These are phyloP conservation scores for Frieseomelitta varia DNA, from an alignment of 1,140 invertebrate species.

Conservation along the genomic window DNA sequence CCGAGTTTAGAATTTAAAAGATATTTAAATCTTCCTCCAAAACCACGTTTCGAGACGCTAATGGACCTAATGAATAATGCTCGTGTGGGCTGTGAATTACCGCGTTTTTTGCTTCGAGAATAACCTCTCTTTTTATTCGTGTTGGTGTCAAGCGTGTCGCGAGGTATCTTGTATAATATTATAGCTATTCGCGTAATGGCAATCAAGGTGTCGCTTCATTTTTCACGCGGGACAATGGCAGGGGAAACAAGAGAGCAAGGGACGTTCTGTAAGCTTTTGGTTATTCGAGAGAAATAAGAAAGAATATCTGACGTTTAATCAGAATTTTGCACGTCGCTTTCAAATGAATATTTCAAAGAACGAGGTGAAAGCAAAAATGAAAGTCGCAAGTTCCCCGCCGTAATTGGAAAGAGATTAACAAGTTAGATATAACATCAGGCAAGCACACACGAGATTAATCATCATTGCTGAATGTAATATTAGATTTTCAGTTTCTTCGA, in stretches of 20 bases:
- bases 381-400: background rate
- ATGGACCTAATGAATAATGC: slow-evolving; percentile 18
- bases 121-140: background rate
- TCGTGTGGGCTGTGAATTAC: background rate
- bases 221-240: slow-evolving; percentile 31
- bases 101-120: background rate
- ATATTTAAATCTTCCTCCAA: background rate
- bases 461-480: too few relatives aligned
- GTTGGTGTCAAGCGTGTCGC: background rate
- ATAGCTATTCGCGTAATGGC: slow-evolving; percentile 8
- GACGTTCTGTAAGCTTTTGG: background rate
- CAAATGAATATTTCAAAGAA: too few relatives aligned
- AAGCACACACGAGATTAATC: too few relatives aligned
- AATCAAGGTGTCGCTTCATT: slow-evolving; percentile 29
- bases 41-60: background rate
- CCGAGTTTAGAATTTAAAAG: background rate
- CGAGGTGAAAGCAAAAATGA: background rate
- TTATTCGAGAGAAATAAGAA: background rate
- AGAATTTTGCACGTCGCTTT: background rate
- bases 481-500: too few relatives aligned
- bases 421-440: background rate
- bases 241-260: background rate
- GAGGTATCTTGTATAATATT: slow-evolving; percentile 19
- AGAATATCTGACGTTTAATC: background rate
- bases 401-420: background rate